A percentile compares a stretch with the other conserved stretches of the same genome.
These are phyloP conservation scores for Drosophila birchii DNA, from an alignment of 2,888 invertebrate species.

Conservation along the genomic window DNA sequence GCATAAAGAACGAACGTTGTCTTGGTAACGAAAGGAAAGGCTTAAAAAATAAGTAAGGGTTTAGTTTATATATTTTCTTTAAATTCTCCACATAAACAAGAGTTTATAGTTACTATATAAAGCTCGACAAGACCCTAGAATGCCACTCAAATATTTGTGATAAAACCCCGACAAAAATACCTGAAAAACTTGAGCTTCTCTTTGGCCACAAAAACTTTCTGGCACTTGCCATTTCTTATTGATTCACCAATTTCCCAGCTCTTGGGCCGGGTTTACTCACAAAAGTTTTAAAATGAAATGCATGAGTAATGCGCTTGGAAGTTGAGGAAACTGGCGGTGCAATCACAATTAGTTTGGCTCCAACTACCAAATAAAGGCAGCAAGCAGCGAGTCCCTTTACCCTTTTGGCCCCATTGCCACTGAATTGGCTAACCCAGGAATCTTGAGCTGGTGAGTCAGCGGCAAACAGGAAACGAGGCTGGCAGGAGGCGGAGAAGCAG, in stretches of 20 bases:
- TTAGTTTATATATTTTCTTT: background rate
- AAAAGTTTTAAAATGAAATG: constrained; percentile 39
- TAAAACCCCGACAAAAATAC: background rate
- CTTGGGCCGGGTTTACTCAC: constrained; percentile 23
- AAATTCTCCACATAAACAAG: background rate
- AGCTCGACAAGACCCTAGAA: background rate
- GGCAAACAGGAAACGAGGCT: constrained; percentile 64
- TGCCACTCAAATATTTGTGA: constrained; percentile 1
- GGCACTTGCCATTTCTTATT: constrained; percentile 18
- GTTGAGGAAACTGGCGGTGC: constrained; percentile 35
- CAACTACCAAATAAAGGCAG: constrained; percentile 35
- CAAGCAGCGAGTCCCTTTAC: background rate
- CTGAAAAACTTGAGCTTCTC: background rate
- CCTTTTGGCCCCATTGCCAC: constrained; percentile 23
- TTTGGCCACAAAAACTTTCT: constrained; percentile 15
- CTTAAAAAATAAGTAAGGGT: background rate
- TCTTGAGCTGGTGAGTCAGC: constrained; percentile 66
- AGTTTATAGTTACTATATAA: background rate
- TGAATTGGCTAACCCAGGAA: constrained; percentile 23
- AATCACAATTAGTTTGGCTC: constrained; percentile 41
- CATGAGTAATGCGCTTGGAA: constrained; percentile 35
- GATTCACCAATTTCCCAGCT: constrained; percentile 34
- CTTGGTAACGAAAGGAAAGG: background rate
- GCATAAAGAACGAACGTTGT: background rate
- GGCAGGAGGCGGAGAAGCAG: constrained; percentile 27